phyloP scores from a whole-genome alignment of 2,888 invertebrate species.

The Sesia bembeciformis region DNA sequence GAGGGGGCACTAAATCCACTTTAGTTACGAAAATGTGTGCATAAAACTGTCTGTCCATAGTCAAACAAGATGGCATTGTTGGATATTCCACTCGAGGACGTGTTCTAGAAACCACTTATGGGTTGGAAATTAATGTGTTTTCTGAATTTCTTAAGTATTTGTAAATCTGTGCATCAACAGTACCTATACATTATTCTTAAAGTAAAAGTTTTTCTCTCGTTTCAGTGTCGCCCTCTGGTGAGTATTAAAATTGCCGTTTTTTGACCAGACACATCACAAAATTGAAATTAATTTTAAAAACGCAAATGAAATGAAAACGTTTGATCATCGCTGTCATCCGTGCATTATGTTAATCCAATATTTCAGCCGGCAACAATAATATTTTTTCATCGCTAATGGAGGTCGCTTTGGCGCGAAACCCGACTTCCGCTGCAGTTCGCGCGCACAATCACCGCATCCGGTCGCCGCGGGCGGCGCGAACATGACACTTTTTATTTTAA shows the following conservation, averaged over 20 bases:
- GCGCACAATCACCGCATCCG: conserved; percentile 41
- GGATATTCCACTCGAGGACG: conserved; percentile 5
- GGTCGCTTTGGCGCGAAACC: conserved; percentile 39
- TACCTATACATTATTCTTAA: too few relatives aligned
- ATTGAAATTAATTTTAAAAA: neutral
- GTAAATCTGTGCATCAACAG: too few relatives aligned
- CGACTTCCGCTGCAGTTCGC: conserved; percentile 31
- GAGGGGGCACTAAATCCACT: neutral
- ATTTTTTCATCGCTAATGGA: conserved; percentile 36
- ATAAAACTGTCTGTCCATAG: conserved; percentile 6
- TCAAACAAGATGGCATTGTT: conserved; percentile 16
- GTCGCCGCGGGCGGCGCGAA: conserved; percentile 11
- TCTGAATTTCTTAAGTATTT: too few relatives aligned
- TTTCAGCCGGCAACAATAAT: conserved; percentile 26
- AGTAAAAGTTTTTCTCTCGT: too few relatives aligned
- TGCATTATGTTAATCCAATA: conserved; percentile 11
- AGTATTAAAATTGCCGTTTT: too few relatives aligned
- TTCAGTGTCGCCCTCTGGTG: too few relatives aligned
- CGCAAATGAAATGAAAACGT: neutral
- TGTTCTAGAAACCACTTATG: conserved; percentile 15
- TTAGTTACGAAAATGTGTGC: conserved; percentile 3
- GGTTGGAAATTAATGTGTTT: too few relatives aligned
- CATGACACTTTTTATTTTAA: neutral
- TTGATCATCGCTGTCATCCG: neutral
- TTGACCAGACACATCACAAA: neutral